phyloP scores from a whole-genome alignment of 2,888 invertebrate species.

The Pyrgus malvae region DNA sequence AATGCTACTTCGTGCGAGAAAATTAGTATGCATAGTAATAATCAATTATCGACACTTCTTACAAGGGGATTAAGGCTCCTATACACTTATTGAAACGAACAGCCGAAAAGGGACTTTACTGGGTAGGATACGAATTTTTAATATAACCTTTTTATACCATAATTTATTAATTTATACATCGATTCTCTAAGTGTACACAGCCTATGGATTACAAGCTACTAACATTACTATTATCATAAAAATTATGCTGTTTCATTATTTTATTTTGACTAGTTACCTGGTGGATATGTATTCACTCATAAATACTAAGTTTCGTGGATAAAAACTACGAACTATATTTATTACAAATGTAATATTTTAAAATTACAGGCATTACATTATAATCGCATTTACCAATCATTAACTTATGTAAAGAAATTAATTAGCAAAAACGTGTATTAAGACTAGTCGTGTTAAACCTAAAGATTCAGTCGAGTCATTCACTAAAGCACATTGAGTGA shows the following conservation, averaged over 20 bases:
- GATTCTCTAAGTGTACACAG: slow-evolving; percentile 40
- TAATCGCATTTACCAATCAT: slow-evolving; percentile 32
- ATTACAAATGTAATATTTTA: slow-evolving; percentile 46
- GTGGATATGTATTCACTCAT: slow-evolving; percentile 64
- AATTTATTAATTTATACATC: slow-evolving; percentile 26
- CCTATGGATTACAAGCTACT: slow-evolving; percentile 42
- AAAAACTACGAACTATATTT: slow-evolving; percentile 44
- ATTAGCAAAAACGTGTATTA: slow-evolving; percentile 44
- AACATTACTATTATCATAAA: slow-evolving; percentile 35
- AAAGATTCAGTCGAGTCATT: slow-evolving; percentile 67
- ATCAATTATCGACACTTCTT: slow-evolving; percentile 5
- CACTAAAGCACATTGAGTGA: slow-evolving; percentile 49
- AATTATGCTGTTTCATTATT: slow-evolving; percentile 28
- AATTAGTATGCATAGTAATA: slow-evolving; percentile 16
- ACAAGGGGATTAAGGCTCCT: slow-evolving; percentile 30
- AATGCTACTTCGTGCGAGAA: slow-evolving; percentile 19
- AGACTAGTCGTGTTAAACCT: slow-evolving; percentile 66
- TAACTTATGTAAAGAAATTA: slow-evolving; percentile 38
- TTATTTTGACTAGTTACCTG: slow-evolving; percentile 54
- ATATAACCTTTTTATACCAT: slow-evolving; percentile 19
- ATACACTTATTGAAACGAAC: slow-evolving; percentile 38
- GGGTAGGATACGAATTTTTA: slow-evolving; percentile 16
- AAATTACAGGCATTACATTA: slow-evolving; percentile 42
- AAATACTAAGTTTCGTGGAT: slow-evolving; percentile 46
- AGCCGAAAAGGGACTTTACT: slow-evolving; percentile 3